Evolutionary conservation across 2,888 invertebrate genomes (phyloP).

Genomic region (Tetragonisca angustula): DNA sequence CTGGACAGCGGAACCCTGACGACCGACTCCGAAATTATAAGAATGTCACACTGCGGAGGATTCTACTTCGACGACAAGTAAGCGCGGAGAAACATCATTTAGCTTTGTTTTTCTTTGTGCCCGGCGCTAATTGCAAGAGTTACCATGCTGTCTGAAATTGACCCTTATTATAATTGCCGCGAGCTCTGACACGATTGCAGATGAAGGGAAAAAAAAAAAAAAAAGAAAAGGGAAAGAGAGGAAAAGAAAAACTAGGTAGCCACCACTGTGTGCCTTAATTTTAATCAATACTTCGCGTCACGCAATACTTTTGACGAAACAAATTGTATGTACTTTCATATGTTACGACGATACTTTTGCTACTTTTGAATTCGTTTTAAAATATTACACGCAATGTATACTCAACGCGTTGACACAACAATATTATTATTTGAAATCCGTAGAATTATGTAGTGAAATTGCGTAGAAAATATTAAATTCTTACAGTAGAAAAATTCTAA

Average conservation of each 20-base stretch:
- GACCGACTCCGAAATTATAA: constrained; percentile 97
- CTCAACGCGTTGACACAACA: too few relatives aligned
- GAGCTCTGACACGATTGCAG: background rate
- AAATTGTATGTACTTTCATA: background rate
- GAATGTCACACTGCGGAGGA: constrained; percentile 98
- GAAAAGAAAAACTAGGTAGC: background rate
- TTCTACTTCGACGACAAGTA: constrained; percentile 95
- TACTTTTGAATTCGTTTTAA: background rate
- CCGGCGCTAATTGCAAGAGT: background rate
- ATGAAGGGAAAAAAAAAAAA: background rate
- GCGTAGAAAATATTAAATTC: too few relatives aligned
- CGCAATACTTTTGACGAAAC: background rate
- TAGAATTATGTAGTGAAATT: too few relatives aligned
- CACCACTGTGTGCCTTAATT: background rate
- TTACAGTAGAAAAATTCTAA: background rate
- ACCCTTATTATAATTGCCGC: constrained; percentile 14
- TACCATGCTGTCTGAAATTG: constrained; percentile 25
- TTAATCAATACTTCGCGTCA: constrained; percentile 17
- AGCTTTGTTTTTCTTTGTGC: constrained; percentile 1
- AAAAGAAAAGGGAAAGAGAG: background rate
- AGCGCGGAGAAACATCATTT: constrained; percentile 60
- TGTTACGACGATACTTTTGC: background rate
- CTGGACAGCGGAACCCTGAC: constrained; percentile 97
- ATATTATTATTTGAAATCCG: too few relatives aligned
- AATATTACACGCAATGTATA: too few relatives aligned